Evolutionary conservation across 2,113 vertebrate genomes (phyloP), one percentile per base, ranked within the genome.

Genomic region (Spea multiplicata): DNA sequence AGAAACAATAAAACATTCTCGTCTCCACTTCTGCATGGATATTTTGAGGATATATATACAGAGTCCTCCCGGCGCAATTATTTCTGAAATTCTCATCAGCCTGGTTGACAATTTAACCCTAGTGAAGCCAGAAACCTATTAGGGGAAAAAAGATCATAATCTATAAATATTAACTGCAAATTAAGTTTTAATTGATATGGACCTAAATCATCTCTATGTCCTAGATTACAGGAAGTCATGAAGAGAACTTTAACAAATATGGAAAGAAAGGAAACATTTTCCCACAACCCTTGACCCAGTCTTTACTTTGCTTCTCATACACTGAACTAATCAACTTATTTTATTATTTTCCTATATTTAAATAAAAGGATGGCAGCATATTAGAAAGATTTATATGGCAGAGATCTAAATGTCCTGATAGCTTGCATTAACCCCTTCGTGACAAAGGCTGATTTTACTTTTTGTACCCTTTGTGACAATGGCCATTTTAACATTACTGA

Each of bases 181-280:
- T 59, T 9, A 59, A 59, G 55, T 7, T 59, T 59, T 13, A 12
- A 59, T 1, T 57, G 8, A 44, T 16, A 14, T 48, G 44, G 74
- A 52, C 65, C 9, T 69, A 76, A 77, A 70, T 70, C 46, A 66
- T 49, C 62, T 57, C 62, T 66, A 48, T 79, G 48, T 66, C 44
- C 70, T 46, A 44, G 49, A 55, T 10, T 64, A 73, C 70, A 80
- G 77, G 77, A 80, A 80, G 50, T 80, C 77, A 47, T 44, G 12
- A 69, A 66, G 59, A 71, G 76, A n/a, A 80, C 50, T 73, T 80
- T 80, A 80, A 72, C 30, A 64, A 78, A 72, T 80, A 66, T 59
- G 50, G 61, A 80, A 80, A 57, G 59, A 44, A 48, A 66, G 44
- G 61, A 57, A 66, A 66, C 4, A 52, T 80, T 80, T 73, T 80